phyloP scores from a whole-genome alignment of 1,140 invertebrate genomes.

The Tachypleus tridentatus region DNA sequence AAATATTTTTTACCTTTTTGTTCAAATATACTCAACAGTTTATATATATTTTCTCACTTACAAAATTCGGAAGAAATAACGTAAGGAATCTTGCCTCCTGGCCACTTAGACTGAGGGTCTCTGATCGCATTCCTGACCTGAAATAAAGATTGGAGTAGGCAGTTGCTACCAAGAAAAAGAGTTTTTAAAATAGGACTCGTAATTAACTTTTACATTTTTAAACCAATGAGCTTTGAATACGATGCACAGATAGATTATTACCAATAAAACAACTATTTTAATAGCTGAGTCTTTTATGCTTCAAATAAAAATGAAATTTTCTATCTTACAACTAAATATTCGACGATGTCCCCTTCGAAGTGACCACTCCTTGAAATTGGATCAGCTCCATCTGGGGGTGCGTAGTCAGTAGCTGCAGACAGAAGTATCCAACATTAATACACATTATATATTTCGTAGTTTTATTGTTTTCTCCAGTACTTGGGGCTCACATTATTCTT shows the following conservation, averaged over 20 bases:
- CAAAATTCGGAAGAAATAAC: constrained; percentile 31
- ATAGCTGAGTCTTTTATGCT: no score
- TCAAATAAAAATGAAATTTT: no score
- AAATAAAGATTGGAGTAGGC: background rate
- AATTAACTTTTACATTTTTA: background rate
- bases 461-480: no score
- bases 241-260: no score
- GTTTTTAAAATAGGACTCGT: no score
- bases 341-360: constrained; percentile 14
- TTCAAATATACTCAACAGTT: no score
- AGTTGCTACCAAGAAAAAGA: no score
- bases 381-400: constrained; percentile 1
- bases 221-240: constrained; percentile 8
- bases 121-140: constrained; percentile 28
- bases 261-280: no score
- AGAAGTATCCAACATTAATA: background rate
- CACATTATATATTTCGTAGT: no score
- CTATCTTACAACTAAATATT: background rate
- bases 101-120: constrained; percentile 27
- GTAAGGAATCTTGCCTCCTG: constrained; percentile 33
- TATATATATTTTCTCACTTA: constrained; percentile 13
- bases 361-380: constrained; percentile 6
- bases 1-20: no score
- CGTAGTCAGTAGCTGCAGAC: constrained; percentile 9
- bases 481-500: no score